These are phyloP conservation scores for Mesorhabditis spiculigera DNA, from an alignment of 2,888 invertebrate species.

Conservation along the genomic window DNA sequence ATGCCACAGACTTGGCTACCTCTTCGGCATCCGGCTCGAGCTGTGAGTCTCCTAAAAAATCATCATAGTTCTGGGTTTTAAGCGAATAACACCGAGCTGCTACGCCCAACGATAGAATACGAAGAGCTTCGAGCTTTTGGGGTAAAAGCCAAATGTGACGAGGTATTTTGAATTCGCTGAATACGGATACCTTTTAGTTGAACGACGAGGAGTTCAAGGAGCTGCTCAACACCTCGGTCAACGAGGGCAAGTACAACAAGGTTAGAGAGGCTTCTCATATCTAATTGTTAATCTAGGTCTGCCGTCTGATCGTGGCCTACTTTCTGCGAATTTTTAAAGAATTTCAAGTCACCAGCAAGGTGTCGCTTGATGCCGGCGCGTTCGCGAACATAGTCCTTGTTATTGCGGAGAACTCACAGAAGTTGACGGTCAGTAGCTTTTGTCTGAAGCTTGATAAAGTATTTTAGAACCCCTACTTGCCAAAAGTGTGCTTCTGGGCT, in stretches of 20 bases:
- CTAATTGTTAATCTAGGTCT: neutral
- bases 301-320: conserved; percentile 2
- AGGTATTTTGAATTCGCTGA: neutral
- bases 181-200: neutral
- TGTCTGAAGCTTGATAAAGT: neutral
- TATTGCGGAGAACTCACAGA: neutral
- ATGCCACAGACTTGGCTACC: neutral
- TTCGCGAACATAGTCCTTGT: neutral
- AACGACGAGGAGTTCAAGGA: neutral
- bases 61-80: no score
- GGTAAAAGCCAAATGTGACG: neutral
- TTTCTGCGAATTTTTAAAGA: neutral
- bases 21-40: neutral
- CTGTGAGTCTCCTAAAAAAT: neutral
- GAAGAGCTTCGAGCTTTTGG: neutral
- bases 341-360: neutral
- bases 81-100: neutral
- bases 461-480: neutral
- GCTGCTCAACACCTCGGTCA: neutral
- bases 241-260: conserved; percentile 1
- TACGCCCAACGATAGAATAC: neutral
- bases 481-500: neutral
- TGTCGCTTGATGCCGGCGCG: neutral
- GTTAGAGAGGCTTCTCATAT: neutral
- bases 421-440: conserved; percentile 1